Evolutionary conservation across 2,113 vertebrate species (phyloP), one percentile per base, ranked within the genome.

Genomic region (Nannospalax galili): DNA sequence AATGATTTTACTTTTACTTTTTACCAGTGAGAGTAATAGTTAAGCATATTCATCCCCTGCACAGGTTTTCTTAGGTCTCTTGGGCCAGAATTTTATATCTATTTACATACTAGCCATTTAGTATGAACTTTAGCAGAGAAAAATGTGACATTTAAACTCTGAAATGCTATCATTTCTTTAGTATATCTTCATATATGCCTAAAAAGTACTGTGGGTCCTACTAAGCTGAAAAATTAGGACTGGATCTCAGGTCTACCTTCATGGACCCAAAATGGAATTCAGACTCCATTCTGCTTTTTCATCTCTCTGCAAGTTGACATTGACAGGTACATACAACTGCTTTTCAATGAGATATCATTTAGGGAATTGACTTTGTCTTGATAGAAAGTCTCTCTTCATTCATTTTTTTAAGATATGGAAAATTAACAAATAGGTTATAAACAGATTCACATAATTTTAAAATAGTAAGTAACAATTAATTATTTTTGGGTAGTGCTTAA

Each of bases 221-320:
- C 52, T 77, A 89, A 80, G 9, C 78, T 88, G 16, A 86, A 77
- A 60, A 37, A 74, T 35, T 74, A 85, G 69, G 79, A 90, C 85
- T 64, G 5, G 6, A 8, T 93, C 0, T 74, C 30, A 73, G 3
- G 5, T 52, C 19, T 84, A 77, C 11, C 22, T 84, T 92, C 60
- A 28, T 28, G 90, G n/a, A 92, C 10, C 93, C 80, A 60, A 94
- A 88, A 77, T 42, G 7, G 92, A 92, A 52, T 10, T 8, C 72
- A 65, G 24, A 7, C 9, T 7, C 20, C 24, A 70, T 8, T 82
- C 35, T 91, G 7, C 2, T 22, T 40, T 62, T 3, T 72, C 35
- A 9, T 65, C 17, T 88, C 6, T 85, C 20, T 12, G 12, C 26
- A 77, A 60, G 10, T 35, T 81, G 65, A 56, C 14, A 60, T 0